Base-by-base conservation (phyloP, 2,113 vertebrate species). In the human region DNA sequence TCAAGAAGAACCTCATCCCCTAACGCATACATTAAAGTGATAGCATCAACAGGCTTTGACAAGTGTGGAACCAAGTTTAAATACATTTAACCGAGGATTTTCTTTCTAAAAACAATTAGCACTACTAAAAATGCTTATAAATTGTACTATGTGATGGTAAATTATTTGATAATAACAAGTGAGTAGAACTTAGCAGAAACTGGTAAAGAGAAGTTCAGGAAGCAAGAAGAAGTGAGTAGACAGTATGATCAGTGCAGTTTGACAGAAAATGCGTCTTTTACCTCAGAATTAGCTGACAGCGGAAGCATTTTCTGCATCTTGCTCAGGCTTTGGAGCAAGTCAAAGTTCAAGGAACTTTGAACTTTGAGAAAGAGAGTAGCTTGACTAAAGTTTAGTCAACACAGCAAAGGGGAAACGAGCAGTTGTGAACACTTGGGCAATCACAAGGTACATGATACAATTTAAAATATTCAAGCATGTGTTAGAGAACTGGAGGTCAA, bases 101-200 rank as follows among this genome's bases (percentile, higher is more conserved):
- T 88, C 85, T 97, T 97, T 90, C 13, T 94, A 87, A 97, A 95
- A 85, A 6, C 30, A 93, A 72, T 97, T 82, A 97, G 35, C 66
- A 94, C 73, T 87, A 61, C 10, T 57, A 81, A 55, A 85, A 94
- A 72, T 89, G 10, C 32, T 48, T 82, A 5, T 55, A 70, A 96
- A 61, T 94, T 92, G 82, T 80, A 70, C 25, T 83, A 80, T 93
- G 27, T 72, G 40, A 61, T n/a, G 66, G 6, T n/a, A 57, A 87
- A 18, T 50, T 57, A 43, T 84, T 96, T 97, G 78, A 80, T 50
- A 40, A 7, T 14, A 8, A 76, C 6, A 5, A 82, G 16, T 90
- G 68, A 66, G 55, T 70, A 61, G 55, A 66, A 23, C 11, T 80
- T 22, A 86, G 50, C 80, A 89, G n/a, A 94, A 89, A 72, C 1